Conservation (phyloP, 2,113 vertebrate species). For the Rhinolophus ferrumequinum region DNA sequence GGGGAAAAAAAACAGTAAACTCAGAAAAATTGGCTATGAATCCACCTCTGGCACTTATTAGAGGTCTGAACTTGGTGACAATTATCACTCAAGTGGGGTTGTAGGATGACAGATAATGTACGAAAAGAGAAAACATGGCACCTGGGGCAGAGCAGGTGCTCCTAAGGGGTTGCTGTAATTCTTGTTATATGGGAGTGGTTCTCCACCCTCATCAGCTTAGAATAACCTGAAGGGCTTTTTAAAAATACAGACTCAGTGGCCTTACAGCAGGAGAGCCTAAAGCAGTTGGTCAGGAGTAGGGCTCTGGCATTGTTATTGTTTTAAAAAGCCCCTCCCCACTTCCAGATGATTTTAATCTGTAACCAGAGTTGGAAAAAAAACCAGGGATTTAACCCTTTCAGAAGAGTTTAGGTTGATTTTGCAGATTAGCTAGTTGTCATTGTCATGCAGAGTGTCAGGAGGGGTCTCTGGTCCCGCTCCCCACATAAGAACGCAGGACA, state of each 20-base stretch:
- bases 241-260: neutral
- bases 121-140: neutral
- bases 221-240: neutral
- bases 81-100: neutral
- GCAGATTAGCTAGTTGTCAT: neutral
- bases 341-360: conserved; percentile 28
- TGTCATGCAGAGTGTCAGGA: too few species aligned
- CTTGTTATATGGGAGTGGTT: neutral
- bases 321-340: neutral
- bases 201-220: neutral
- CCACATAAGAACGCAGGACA: too few species aligned
- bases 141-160: neutral
- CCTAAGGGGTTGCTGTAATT: neutral
- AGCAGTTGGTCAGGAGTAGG: neutral
- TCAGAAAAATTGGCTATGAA: neutral
- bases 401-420: neutral
- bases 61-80: neutral
- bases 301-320: neutral
- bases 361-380: neutral
- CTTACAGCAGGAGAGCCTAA: neutral
- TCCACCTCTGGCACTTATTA: neutral
- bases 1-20: neutral
- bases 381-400: neutral
- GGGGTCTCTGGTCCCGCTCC: too few species aligned
- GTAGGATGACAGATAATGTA: neutral